Evolutionary conservation across 2,113 vertebrate genomes (phyloP).

Genomic region (Neotoma lepida): DNA sequence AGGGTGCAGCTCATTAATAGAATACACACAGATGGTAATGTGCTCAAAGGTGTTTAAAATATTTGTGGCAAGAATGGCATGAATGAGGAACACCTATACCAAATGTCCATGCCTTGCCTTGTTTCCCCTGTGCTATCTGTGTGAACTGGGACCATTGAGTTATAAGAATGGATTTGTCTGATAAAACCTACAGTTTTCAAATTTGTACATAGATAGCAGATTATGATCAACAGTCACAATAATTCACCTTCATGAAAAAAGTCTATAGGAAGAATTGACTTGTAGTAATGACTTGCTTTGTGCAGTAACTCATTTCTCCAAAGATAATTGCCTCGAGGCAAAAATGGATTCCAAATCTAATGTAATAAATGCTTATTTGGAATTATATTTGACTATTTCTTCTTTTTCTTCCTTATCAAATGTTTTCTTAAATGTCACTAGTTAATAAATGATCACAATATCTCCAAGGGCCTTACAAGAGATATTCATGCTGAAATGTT

Average conservation of each 20-base stretch:
- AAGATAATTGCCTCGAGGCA: conserved; percentile 74
- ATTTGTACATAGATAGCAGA: conserved; percentile 64
- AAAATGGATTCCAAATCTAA: conserved; percentile 60
- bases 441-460: conserved; percentile 65
- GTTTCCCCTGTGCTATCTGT: conserved; percentile 68
- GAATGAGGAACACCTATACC: conserved; percentile 79
- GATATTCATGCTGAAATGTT: conserved; percentile 48
- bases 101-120: conserved; percentile 60
- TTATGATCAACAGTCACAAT: conserved; percentile 76
- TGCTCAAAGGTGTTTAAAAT: conserved; percentile 83
- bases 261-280: conserved; percentile 64
- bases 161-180: conserved; percentile 77
- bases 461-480: neutral
- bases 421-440: conserved; percentile 38
- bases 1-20: conserved; percentile 84
- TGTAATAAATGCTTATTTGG: conserved; percentile 71
- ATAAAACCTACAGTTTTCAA: conserved; percentile 71
- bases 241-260: conserved; percentile 75
- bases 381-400: conserved; percentile 52
- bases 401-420: conserved; percentile 55
- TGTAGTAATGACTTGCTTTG: conserved; percentile 70
- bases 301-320: conserved; percentile 76
- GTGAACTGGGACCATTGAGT: conserved; percentile 76
- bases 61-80: conserved; percentile 75
- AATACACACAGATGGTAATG: conserved; percentile 84